Conservation (phyloP, 2,888 invertebrate species). For the Drosophila bunnanda region DNA sequence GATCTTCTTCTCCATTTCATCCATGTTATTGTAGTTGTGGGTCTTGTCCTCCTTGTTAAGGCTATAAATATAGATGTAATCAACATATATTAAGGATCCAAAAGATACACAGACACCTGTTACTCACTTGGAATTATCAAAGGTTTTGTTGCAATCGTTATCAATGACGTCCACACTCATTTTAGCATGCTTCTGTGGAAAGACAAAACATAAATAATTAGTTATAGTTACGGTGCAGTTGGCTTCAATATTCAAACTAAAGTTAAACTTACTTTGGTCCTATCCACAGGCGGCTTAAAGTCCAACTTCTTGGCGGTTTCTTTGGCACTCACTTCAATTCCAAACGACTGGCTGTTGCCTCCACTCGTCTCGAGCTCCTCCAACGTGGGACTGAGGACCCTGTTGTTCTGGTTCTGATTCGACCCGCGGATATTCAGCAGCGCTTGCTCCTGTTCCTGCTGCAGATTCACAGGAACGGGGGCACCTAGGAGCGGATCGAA, state of each 20-base stretch:
- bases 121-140: slow-evolving; percentile 83
- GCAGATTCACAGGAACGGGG: slow-evolving; percentile 80
- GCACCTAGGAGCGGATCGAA: slow-evolving; percentile 84
- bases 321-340: slow-evolving; percentile 70
- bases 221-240: too few species aligned
- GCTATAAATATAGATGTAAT: slow-evolving; percentile 38
- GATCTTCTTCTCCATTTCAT: slow-evolving; percentile 84
- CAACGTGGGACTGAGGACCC: slow-evolving; percentile 80
- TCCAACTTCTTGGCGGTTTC: slow-evolving; percentile 47
- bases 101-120: neutral
- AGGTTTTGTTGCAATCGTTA: slow-evolving; percentile 84
- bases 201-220: neutral
- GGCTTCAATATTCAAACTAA: neutral
- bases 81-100: neutral
- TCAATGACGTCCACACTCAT: slow-evolving; percentile 85
- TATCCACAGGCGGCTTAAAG: slow-evolving; percentile 64
- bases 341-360: slow-evolving; percentile 76
- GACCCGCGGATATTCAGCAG: slow-evolving; percentile 57
- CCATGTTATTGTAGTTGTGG: slow-evolving; percentile 83
- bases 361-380: slow-evolving; percentile 82
- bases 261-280: slow-evolving; percentile 60
- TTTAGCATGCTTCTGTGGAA: slow-evolving; percentile 83
- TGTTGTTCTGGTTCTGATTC: slow-evolving; percentile 53
- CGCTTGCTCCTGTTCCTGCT: slow-evolving; percentile 60
- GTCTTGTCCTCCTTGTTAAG: slow-evolving; percentile 83